Evolutionary conservation across 2,888 invertebrate species (phyloP).

Genomic region (Tyria jacobaeae): DNA sequence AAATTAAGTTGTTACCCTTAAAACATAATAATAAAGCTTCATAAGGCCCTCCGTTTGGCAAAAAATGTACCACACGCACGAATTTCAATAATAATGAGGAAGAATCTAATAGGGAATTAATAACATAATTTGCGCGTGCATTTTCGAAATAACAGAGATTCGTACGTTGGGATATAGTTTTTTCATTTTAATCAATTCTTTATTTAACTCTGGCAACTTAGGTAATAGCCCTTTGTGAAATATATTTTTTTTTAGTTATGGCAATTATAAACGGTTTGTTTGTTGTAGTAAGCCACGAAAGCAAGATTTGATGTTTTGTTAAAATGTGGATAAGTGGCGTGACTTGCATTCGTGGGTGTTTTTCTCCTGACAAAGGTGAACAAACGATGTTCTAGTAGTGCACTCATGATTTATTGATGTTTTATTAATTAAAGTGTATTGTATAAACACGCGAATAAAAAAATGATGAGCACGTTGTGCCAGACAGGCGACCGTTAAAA

Average conservation of each 20-base stretch:
- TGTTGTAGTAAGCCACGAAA: constrained; percentile 37
- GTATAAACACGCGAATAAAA: constrained; percentile 16
- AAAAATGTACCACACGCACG: constrained; percentile 80
- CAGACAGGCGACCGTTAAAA: constrained; percentile 7
- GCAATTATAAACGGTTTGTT: constrained; percentile 44
- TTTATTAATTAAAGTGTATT: constrained; percentile 27
- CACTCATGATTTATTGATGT: constrained; percentile 27
- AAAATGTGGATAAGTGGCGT: constrained; percentile 49
- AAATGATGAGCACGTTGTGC: background rate
- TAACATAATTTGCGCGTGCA: constrained; percentile 71
- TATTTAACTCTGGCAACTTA: constrained; percentile 56
- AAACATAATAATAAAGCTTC: constrained; percentile 76
- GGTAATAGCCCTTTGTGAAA: constrained; percentile 13
- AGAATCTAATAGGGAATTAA: constrained; percentile 75
- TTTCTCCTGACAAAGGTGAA: constrained; percentile 32
- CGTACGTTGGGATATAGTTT: constrained; percentile 54
- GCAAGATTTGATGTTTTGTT: constrained; percentile 47
- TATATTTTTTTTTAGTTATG: constrained; percentile 18
- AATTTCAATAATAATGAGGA: constrained; percentile 70
- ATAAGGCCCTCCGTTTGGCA: constrained; percentile 74
- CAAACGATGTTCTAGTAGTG: constrained; percentile 27
- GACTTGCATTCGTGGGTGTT: constrained; percentile 46
- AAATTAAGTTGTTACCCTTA: constrained; percentile 84
- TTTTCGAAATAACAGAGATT: constrained; percentile 66
- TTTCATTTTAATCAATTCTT: constrained; percentile 41